Conservation (phyloP, 2,113 vertebrate species). For the Acanthochromis polyacanthus region DNA sequence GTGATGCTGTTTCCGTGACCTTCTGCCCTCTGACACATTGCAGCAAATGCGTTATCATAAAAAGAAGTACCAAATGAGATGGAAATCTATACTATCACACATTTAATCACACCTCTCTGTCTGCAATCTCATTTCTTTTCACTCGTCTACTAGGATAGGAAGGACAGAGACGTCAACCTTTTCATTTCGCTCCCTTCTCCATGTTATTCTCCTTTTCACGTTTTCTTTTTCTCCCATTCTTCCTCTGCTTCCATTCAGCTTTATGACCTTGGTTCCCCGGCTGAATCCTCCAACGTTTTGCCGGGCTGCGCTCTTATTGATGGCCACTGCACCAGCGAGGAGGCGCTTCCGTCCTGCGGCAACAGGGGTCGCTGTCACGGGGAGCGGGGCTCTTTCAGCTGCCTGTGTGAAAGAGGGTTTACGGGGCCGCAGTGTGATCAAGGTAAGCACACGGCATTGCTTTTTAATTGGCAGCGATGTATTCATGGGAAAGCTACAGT, state of each 20-base stretch:
- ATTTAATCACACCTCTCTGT: constrained; percentile 11
- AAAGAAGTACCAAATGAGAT: background rate
- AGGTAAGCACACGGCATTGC: constrained; percentile 74
- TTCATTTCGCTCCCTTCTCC: background rate
- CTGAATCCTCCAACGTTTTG: constrained; percentile 84
- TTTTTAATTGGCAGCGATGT: background rate
- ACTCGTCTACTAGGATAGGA: background rate
- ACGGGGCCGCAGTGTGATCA: constrained; percentile 87
- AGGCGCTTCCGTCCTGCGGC: constrained; percentile 84
- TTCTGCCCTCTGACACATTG: too few species aligned
- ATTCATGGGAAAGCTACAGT: constrained; percentile 29
- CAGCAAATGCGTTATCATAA: background rate
- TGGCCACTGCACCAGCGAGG: constrained; percentile 84
- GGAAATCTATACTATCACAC: background rate
- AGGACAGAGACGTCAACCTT: background rate
- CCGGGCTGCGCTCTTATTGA: constrained; percentile 86
- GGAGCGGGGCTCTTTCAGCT: constrained; percentile 85
- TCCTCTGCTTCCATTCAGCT: constrained; percentile 70
- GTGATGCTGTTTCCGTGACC: too few species aligned
- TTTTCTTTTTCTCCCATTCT: background rate
- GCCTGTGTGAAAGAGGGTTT: constrained; percentile 86
- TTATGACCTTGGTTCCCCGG: constrained; percentile 88
- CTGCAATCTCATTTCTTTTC: constrained; percentile 9
- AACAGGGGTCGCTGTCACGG: constrained; percentile 83
- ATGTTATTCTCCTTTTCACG: background rate